phyloP scores from a whole-genome alignment of 2,113 vertebrate genomes.

The Nyctibius bracteatus region DNA sequence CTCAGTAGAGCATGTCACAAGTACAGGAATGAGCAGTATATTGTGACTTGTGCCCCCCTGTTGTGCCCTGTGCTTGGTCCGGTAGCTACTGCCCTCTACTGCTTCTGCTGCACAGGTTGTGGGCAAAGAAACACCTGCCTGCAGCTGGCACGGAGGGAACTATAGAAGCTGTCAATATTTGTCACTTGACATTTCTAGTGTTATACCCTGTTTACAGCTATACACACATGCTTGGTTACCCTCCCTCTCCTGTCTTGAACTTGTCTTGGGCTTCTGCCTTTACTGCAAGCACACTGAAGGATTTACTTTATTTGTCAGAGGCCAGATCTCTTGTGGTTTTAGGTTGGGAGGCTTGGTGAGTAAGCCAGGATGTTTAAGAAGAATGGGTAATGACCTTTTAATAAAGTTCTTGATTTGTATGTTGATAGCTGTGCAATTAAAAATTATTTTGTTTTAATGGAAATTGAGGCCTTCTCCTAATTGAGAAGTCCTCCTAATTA shows the following conservation, averaged over 20 bases:
- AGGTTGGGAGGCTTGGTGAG: constrained; percentile 21
- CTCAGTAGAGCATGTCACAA: neutral
- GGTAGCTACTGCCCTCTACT: neutral
- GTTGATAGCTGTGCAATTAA: constrained; percentile 38
- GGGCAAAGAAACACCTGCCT: neutral
- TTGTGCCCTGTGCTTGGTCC: neutral
- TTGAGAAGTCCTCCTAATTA: constrained; percentile 16
- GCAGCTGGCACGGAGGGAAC: neutral
- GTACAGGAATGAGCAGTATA: neutral
- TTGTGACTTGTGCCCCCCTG: neutral
- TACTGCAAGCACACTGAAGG: neutral
- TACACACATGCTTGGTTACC: neutral
- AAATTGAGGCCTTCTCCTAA: constrained; percentile 13
- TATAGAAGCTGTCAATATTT: neutral
- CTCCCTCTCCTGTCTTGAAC: neutral
- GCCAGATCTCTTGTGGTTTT: neutral
- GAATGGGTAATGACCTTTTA: constrained; percentile 16
- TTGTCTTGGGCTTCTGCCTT: neutral
- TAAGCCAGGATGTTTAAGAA: constrained; percentile 24
- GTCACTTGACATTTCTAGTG: neutral
- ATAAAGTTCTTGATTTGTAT: constrained; percentile 28
- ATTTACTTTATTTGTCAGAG: neutral
- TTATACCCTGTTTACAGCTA: neutral
- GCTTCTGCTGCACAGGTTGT: neutral
- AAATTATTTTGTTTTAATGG: neutral